Evolutionary conservation across 2,113 vertebrate genomes (phyloP).

Genomic region (Amblyornis subalaris): DNA sequence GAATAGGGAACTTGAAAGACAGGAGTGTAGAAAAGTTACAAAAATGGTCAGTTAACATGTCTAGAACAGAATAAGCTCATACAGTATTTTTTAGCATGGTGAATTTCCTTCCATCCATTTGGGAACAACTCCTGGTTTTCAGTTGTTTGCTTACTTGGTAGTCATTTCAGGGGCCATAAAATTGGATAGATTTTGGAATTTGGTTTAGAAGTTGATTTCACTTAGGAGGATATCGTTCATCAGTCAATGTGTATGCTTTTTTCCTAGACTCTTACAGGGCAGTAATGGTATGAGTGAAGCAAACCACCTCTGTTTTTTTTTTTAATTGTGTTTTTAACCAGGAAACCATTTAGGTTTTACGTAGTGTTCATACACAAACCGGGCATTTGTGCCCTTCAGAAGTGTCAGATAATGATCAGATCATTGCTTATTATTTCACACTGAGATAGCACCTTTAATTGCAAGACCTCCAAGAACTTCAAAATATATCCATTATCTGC

Average conservation of each 20-base stretch:
- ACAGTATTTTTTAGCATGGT: not conserved
- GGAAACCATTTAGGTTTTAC: not conserved
- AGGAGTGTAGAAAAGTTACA: not conserved
- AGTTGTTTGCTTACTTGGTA: not conserved
- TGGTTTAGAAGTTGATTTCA: not conserved
- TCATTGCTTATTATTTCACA: not conserved
- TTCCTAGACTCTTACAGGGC: not conserved
- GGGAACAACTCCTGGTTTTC: not conserved
- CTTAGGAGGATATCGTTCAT: not conserved
- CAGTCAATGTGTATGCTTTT: not conserved
- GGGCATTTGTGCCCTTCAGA: not conserved
- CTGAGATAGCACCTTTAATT: not conserved
- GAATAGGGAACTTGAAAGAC: not conserved
- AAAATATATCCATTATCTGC: not conserved
- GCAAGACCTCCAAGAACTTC: not conserved
- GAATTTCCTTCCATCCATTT: not conserved
- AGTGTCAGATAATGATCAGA: not conserved
- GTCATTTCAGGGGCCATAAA: not conserved
- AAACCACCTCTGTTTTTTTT: rapidly evolving
- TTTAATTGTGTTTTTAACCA: not conserved
- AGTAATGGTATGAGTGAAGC: not conserved
- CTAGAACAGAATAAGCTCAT: not conserved
- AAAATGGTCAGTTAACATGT: not conserved
- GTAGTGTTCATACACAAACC: not conserved
- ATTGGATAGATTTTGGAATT: not conserved